Base-by-base conservation (phyloP, 2,113 vertebrate species). In the Bothrops jararaca region DNA sequence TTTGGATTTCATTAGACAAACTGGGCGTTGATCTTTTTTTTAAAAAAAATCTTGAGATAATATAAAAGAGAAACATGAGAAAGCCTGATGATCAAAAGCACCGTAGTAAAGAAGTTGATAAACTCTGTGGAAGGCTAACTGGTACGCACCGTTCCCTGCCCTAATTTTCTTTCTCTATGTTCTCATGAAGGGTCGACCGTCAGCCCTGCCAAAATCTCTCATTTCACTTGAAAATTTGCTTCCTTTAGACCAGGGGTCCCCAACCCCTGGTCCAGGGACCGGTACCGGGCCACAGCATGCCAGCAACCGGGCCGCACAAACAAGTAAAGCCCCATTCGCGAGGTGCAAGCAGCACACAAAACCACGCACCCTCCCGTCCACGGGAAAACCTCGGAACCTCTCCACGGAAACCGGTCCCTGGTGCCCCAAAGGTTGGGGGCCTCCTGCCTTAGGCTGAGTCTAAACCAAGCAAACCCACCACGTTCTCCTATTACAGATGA, bases 1-100 rank as follows among this genome's bases (percentile, higher is more conserved):
- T 92, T 60, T 91, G 20, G n/a, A 89, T 88, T 94, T 96, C 54
- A 22, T 89, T 34, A 39, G 29, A 58, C 7, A 85, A 89, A 92
- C 57, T 58, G 42, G 89, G 34, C 53, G 45, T 24, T 1, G 3
- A 4, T 23, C 20, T 29, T 86, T 42, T 34, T n/a, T 48, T 34
- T 13, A 34, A 85, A 48, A 48, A 45, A 11, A 80, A 24, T 58
- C 57, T 39, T 34, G 57, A 60, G 29, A 34, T n/a, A 56, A 22
- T n/a, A 22, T 60, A 18, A 57, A 90, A 90, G n/a, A 29, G 86
- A 34, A 45, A 85, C 22, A 42, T 29, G 29, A 88, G 45, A 29
- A 64, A 88, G 52, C 29, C 34, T 23, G 48, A 52, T 22, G n/a
- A 89, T 80, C 86, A 88, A 89, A 92, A 80, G 54, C 42, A 80